These are phyloP conservation scores for Helicorthomorpha holstii DNA, from an alignment of 1,140 invertebrate species.

Conservation along the genomic window DNA sequence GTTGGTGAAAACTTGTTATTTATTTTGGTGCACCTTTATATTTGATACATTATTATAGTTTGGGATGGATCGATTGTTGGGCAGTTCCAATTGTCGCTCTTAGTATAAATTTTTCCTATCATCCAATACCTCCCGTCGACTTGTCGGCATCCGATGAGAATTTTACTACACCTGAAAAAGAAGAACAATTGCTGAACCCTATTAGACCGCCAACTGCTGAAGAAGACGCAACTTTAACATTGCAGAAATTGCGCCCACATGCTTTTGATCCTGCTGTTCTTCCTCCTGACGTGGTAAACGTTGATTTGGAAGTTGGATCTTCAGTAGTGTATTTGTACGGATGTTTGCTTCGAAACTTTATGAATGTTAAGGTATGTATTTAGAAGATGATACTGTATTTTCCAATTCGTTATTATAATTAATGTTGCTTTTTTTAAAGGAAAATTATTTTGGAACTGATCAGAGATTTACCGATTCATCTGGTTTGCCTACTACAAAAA, in stretches of 20 bases:
- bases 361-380: conserved; percentile 40
- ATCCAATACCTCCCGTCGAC: conserved; percentile 69
- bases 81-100: conserved; percentile 80
- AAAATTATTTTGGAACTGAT: conserved; percentile 92
- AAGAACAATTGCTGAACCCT: conserved; percentile 76
- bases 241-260: conserved; percentile 28
- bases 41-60: conserved; percentile 28
- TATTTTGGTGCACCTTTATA: neutral
- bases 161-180: conserved; percentile 82
- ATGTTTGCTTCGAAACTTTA: conserved; percentile 66
- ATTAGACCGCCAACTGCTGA: conserved; percentile 54
- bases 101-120: conserved; percentile 77
- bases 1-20: too few species aligned
- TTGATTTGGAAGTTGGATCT: conserved; percentile 85
- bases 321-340: conserved; percentile 79
- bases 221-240: conserved; percentile 15
- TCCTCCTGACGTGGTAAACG: conserved; percentile 64
- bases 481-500: neutral
- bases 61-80: conserved; percentile 92
- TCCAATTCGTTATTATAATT: neutral
- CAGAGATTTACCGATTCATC: conserved; percentile 84
- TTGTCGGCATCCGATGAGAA: conserved; percentile 63
- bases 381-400: neutral
- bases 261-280: conserved; percentile 75
- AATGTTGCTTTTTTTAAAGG: conserved; percentile 28